Evolutionary conservation across 2,797 vertebrate genomes (phyloP), one percentile per base, ranked within the genome.

Genomic region (Apogon talboti): DNA sequence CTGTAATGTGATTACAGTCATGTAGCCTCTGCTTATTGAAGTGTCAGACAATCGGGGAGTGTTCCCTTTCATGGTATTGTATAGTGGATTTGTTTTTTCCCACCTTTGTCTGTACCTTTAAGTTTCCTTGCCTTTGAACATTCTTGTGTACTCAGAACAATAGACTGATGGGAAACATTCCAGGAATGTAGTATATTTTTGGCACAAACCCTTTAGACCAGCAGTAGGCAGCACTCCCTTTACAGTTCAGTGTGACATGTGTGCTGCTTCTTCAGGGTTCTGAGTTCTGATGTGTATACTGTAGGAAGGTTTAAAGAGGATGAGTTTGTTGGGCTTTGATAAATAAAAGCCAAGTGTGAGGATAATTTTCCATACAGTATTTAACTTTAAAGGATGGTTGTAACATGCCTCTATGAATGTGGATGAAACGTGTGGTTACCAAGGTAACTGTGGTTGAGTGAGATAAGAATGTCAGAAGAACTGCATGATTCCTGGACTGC

Each of bases 81-180:
- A 62, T 46, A 0, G 4, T 13, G 11, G n/a, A 40, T 57, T 59
- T 46, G 11, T 76, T 70, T 65, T 57, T 16, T 38, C 42, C 19
- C 10, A 5, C 10, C 48, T 30, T 58, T 30, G 43, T 76, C 57
- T 54, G 3, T 52, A 38, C 57, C 63, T 54, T 42, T 21, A 49
- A 47, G 35, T 59, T 73, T 40, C 54, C 60, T 19, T 44, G 40
- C 16, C 45, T 71, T 49, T 52, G 15, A 71, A 10, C 30, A 40
- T 57, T 74, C 57, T 11, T 53, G 13, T 54, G 35, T 13, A n/a
- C 33, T 66, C 47, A 24, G 53, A 79, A 79, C 75, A 84, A 74
- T 68, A 45, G 53, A 16, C 15, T 6, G 21, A 52, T 59, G 0
- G 41, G 52, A 66, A 47, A 53, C 38, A 21, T 59, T 55, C 62